These are phyloP conservation scores for Mycogona germanica DNA, from an alignment of 2,888 invertebrate genomes.

Conservation along the genomic window DNA sequence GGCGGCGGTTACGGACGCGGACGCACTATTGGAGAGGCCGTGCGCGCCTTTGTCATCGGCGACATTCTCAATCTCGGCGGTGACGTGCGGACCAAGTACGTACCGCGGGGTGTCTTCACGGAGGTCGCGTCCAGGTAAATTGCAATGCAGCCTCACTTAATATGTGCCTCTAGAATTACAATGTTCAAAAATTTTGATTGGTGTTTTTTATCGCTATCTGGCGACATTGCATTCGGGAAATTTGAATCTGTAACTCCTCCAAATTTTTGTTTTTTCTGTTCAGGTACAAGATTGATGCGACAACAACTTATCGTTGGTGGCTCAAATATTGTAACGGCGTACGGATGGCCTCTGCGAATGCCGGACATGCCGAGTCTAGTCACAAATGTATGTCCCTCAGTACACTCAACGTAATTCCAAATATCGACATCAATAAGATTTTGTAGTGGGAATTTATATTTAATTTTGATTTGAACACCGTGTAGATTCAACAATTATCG, in stretches of 20 bases:
- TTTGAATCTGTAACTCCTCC: too few relatives aligned
- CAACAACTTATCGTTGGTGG: constrained; percentile 21
- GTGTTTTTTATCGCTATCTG: too few relatives aligned
- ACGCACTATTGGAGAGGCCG: constrained; percentile 18
- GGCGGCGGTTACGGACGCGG: constrained; percentile 18
- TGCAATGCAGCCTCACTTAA: too few relatives aligned
- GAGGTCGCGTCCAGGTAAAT: constrained; percentile 19
- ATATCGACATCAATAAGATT: too few relatives aligned
- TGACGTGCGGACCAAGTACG: constrained; percentile 18
- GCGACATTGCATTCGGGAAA: too few relatives aligned
- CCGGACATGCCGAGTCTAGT: constrained; percentile 10
- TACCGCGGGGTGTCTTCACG: constrained; percentile 19
- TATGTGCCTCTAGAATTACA: too few relatives aligned
- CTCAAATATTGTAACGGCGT: constrained; percentile 16
- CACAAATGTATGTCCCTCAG: constrained; percentile 15
- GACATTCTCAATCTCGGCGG: constrained; percentile 19
- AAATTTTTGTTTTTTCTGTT: constrained; percentile 1
- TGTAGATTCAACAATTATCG: too few relatives aligned
- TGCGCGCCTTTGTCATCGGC: constrained; percentile 19
- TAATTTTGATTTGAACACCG: too few relatives aligned
- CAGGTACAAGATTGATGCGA: constrained; percentile 21
- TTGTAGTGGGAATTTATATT: too few relatives aligned
- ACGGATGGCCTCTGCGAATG: background rate
- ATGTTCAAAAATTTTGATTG: too few relatives aligned
- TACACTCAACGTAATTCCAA: too few relatives aligned